These are phyloP conservation scores for Syngnathoides biaculeatus DNA, from an alignment of 2,113 vertebrate species.

Conservation along the genomic window DNA sequence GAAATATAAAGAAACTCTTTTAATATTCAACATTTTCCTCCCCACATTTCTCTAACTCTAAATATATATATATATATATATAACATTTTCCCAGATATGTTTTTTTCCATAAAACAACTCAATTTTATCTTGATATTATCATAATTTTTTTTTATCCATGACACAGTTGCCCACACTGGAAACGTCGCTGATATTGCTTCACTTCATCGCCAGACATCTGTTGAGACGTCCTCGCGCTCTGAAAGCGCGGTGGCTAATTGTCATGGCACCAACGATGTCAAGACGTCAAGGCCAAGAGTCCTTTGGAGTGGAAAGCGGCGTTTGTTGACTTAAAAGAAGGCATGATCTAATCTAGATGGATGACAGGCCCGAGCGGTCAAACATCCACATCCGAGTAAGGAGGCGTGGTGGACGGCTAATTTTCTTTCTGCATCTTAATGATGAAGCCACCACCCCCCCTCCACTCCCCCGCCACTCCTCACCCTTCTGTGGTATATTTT, in stretches of 20 bases:
- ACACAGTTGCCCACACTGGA: no score
- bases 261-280: not conserved
- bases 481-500: not conserved
- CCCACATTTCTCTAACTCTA: no score
- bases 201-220: not conserved
- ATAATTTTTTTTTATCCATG: no score
- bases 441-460: not conserved
- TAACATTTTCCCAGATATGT: no score
- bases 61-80: no score
- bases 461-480: not conserved
- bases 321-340: not conserved
- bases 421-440: constrained; percentile 45
- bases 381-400: constrained; percentile 33
- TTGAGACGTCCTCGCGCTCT: not conserved
- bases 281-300: not conserved
- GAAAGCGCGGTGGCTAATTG: not conserved
- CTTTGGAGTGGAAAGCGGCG: not conserved
- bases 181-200: not conserved
- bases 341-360: constrained; percentile 23
- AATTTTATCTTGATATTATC: no score
- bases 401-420: constrained; percentile 48
- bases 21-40: no score
- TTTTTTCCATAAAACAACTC: no score
- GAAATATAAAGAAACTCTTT: no score
- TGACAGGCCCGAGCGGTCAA: constrained; percentile 38